phyloP scores from a whole-genome alignment of 1,140 invertebrate species.

The Tetragonula clypearis region DNA sequence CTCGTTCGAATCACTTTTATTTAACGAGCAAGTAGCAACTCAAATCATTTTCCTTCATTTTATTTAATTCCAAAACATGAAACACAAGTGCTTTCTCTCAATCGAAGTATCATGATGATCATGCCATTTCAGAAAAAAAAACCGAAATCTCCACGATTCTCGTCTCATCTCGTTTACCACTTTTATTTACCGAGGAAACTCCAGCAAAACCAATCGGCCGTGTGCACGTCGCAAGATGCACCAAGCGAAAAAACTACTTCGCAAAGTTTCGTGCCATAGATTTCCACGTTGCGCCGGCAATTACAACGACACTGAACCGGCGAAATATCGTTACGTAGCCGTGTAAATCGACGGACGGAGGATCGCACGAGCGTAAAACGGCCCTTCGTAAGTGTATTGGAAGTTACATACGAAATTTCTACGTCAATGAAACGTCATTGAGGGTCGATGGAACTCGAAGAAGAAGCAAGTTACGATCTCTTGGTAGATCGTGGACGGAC shows the following conservation, averaged over 20 bases:
- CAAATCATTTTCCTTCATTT: too few relatives aligned
- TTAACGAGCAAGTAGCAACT: too few relatives aligned
- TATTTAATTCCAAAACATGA: too few relatives aligned
- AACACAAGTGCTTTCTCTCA: too few relatives aligned
- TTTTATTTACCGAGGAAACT: neutral
- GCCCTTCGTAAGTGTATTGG: neutral
- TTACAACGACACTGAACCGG: conserved; percentile 21
- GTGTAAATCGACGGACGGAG: too few relatives aligned
- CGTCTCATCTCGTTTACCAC: neutral
- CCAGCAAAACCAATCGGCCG: neutral
- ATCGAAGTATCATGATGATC: too few relatives aligned
- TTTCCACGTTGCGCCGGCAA: conserved; percentile 23
- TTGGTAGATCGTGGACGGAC: conserved; percentile 36
- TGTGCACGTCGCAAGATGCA: neutral
- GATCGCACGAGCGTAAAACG: neutral
- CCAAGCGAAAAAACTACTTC: neutral
- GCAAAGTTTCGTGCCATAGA: conserved; percentile 7
- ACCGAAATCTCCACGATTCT: neutral
- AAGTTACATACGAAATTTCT: conserved; percentile 3
- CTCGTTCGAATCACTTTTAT: too few relatives aligned
- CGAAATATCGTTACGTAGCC: neutral
- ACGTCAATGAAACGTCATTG: conserved; percentile 42
- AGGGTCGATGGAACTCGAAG: conserved; percentile 14
- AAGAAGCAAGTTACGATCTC: conserved; percentile 42
- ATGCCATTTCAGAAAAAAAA: neutral